phyloP scores from a whole-genome alignment of 1,140 invertebrate genomes.

The Calycopis cecrops region DNA sequence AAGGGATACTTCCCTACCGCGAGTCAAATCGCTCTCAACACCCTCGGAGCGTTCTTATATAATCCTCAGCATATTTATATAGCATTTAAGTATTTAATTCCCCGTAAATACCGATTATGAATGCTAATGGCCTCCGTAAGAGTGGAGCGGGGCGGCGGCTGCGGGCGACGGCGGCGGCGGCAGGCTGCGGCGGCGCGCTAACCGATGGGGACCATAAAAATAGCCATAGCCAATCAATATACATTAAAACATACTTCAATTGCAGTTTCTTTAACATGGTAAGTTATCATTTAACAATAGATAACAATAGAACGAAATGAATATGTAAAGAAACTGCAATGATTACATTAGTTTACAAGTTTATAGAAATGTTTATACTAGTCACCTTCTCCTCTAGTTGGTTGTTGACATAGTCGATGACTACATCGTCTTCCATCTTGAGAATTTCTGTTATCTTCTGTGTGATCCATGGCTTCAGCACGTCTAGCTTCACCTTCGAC shows the following conservation, averaged over 20 bases:
- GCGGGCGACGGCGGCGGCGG: slow-evolving; percentile 56
- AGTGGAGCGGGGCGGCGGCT: slow-evolving; percentile 52
- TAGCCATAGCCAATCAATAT: slow-evolving; percentile 76
- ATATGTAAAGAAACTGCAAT: slow-evolving; percentile 65
- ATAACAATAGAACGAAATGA: not conserved
- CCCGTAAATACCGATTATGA: slow-evolving; percentile 73
- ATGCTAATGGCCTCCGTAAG: slow-evolving; percentile 67
- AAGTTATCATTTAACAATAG: not conserved
- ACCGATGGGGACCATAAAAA: slow-evolving; percentile 74
- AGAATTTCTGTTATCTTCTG: slow-evolving; percentile 96
- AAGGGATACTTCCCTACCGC: slow-evolving; percentile 59
- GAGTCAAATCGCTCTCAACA: slow-evolving; percentile 64
- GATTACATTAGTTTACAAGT: slow-evolving; percentile 60
- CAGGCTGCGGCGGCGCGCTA: slow-evolving; percentile 65
- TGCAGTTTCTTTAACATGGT: slow-evolving; percentile 60
- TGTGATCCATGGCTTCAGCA: slow-evolving; percentile 99
- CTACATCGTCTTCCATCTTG: slow-evolving; percentile 98
- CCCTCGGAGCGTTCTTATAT: slow-evolving; percentile 29
- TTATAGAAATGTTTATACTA: slow-evolving; percentile 40
- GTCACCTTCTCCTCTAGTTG: slow-evolving; percentile 95
- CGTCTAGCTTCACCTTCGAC: slow-evolving; percentile 98
- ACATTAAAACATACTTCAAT: slow-evolving; percentile 64
- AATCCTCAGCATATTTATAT: slow-evolving; percentile 32
- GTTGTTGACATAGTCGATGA: slow-evolving; percentile 99
- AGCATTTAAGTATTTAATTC: slow-evolving; percentile 69